These are phyloP conservation scores for Chiloscyllium plagiosum DNA, from an alignment of 2,113 vertebrate genomes.

Conservation along the genomic window DNA sequence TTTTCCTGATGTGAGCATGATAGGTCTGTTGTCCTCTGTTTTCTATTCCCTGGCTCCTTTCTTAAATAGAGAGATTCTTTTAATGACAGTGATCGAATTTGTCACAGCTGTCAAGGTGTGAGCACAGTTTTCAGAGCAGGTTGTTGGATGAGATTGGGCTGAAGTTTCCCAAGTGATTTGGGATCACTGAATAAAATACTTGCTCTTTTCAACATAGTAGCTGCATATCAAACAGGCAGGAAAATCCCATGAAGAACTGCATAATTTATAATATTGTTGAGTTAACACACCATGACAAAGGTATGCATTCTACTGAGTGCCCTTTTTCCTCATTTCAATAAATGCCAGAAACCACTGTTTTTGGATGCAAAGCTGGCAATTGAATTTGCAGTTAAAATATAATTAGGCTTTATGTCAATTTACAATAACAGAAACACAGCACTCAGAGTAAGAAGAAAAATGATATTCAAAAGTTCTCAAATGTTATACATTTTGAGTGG, in stretches of 20 bases:
- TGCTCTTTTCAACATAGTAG: background rate
- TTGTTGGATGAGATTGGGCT: too few relatives aligned
- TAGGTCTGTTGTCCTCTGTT: too few relatives aligned
- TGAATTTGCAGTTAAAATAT: background rate
- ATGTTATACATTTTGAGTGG: background rate
- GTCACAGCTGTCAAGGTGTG: too few relatives aligned
- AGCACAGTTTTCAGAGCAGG: too few relatives aligned
- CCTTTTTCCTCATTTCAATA: background rate
- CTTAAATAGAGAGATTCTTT: too few relatives aligned
- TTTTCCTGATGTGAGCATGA: too few relatives aligned
- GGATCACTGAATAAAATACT: background rate
- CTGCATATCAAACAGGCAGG: background rate
- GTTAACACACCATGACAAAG: background rate
- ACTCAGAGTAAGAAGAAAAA: background rate
- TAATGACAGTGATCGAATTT: too few relatives aligned
- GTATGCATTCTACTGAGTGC: background rate
- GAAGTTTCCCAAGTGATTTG: background rate
- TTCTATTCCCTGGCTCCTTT: too few relatives aligned
- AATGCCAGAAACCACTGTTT: background rate
- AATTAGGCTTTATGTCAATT: background rate
- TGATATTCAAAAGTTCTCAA: background rate
- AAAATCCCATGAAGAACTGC: background rate
- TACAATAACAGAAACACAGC: background rate
- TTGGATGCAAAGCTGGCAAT: background rate
- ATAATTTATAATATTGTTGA: background rate